These are phyloP conservation scores for Microchirus variegatus DNA, from an alignment of 2,797 vertebrate genomes.

Conservation along the genomic window DNA sequence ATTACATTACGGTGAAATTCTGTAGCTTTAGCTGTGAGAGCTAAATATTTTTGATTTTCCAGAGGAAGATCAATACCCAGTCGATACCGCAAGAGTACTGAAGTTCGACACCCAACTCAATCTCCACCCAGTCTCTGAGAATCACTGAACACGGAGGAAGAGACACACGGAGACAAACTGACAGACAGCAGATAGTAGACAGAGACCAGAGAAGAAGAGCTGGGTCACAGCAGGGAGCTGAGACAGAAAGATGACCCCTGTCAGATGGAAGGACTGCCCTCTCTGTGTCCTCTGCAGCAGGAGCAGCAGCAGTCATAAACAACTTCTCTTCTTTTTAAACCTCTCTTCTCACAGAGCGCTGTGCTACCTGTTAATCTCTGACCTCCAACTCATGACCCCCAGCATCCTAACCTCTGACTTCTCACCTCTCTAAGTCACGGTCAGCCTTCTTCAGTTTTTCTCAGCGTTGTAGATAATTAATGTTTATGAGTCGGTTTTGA, in stretches of 20 bases:
- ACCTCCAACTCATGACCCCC: conserved; percentile 44
- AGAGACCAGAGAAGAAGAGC: conserved; percentile 34
- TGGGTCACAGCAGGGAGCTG: conserved; percentile 53
- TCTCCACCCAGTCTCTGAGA: too few species aligned
- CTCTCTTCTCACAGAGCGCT: conserved; percentile 58
- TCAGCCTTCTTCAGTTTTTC: conserved; percentile 53
- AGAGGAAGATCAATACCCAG: too few species aligned
- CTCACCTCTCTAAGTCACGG: conserved; percentile 50
- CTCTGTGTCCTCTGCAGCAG: conserved; percentile 35
- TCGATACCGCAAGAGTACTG: too few species aligned
- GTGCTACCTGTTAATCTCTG: conserved; percentile 68
- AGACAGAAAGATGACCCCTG: conserved; percentile 36
- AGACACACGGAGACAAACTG: conserved; percentile 15
- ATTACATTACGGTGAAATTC: too few species aligned
- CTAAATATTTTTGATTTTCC: too few species aligned
- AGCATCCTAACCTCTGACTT: conserved; percentile 47
- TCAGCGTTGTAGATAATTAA: neutral
- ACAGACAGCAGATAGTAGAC: conserved; percentile 48
- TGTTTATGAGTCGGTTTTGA: conserved; percentile 6
- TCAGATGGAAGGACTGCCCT: conserved; percentile 47
- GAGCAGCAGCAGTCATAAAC: conserved; percentile 51
- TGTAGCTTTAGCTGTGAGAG: too few species aligned
- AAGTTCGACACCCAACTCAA: too few species aligned
- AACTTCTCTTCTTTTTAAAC: conserved; percentile 25
- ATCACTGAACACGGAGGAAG: conserved; percentile 4